A percentile compares a stretch with the other conserved stretches of the same genome.
These are phyloP conservation scores for Calliopum simillimum DNA, from an alignment of 2,888 invertebrate genomes.

Conservation along the genomic window DNA sequence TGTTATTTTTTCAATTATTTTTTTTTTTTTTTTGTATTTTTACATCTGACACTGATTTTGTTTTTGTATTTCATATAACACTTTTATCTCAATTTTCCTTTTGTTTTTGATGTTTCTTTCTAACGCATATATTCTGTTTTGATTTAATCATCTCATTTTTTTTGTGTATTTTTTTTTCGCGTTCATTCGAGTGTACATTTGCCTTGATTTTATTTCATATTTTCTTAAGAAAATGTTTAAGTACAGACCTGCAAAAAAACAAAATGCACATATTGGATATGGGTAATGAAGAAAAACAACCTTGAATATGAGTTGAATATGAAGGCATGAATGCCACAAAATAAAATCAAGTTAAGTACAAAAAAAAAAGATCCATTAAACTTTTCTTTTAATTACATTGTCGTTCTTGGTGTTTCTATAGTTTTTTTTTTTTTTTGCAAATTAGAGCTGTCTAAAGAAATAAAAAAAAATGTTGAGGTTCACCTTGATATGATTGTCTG, in stretches of 20 bases:
- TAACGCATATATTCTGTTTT: conserved; percentile 17
- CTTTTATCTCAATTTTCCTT: too few relatives aligned
- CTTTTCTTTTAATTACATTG: too few relatives aligned
- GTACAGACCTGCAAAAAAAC: too few relatives aligned
- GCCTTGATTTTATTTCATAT: conserved; percentile 24
- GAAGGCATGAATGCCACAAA: not conserved
- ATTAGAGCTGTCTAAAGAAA: too few relatives aligned
- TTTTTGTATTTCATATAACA: not conserved
- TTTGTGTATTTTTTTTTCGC: conserved; percentile 30
- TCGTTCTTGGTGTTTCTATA: not conserved
- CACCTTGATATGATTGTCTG: too few relatives aligned
- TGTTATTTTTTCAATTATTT: not conserved
- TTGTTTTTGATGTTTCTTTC: not conserved
- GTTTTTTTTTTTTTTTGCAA: conserved; percentile 34
- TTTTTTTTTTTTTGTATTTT: not conserved
- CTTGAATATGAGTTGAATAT: too few relatives aligned
- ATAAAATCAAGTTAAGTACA: conserved; percentile 50
- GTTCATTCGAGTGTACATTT: conserved; percentile 26
- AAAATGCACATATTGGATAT: too few relatives aligned
- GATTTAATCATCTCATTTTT: conserved; percentile 3
- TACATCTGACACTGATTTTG: not conserved
- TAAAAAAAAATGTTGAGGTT: too few relatives aligned
- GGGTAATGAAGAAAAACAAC: not conserved
- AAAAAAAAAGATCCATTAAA: conserved; percentile 61
- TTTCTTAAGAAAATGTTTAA: not conserved